Conservation (phyloP, 2,113 vertebrate species). For the Siniperca knerii region DNA sequence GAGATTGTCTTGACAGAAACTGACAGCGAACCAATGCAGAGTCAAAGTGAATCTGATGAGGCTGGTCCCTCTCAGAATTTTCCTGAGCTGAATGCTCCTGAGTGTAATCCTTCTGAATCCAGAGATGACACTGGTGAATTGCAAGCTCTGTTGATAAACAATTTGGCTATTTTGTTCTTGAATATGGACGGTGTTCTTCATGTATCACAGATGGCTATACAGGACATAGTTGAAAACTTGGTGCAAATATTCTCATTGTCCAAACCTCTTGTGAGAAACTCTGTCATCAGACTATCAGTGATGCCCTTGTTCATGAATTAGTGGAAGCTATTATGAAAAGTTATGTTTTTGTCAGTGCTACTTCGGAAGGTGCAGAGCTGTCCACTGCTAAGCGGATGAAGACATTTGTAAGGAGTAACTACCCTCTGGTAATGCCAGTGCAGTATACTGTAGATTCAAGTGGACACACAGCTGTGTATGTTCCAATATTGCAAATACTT, state of each 20-base stretch:
- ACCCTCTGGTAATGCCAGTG: not conserved
- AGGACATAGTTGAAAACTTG: slow-evolving; percentile 51
- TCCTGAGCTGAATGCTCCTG: not conserved
- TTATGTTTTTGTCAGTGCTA: slow-evolving; percentile 48
- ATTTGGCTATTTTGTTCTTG: slow-evolving; percentile 38
- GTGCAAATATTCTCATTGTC: slow-evolving; percentile 37
- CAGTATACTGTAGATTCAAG: too few relatives aligned
- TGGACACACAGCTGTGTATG: too few relatives aligned
- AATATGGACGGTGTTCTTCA: slow-evolving; percentile 47
- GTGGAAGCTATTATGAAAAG: slow-evolving; percentile 42
- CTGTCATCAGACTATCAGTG: slow-evolving; percentile 17
- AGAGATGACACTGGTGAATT: not conserved
- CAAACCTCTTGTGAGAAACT: slow-evolving; percentile 26
- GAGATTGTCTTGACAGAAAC: slow-evolving; percentile 24
- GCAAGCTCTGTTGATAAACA: slow-evolving; percentile 39
- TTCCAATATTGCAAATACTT: slow-evolving; percentile 16
- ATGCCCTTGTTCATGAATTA: slow-evolving; percentile 38
- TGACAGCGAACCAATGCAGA: not conserved
- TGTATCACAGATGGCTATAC: slow-evolving; percentile 38
- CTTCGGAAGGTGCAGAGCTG: slow-evolving; percentile 32
- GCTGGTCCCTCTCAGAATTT: not conserved
- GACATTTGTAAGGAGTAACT: slow-evolving; percentile 31
- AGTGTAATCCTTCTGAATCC: not conserved
- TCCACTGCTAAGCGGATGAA: slow-evolving; percentile 45
- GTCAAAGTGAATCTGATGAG: slow-evolving; percentile 27